phyloP scores from a whole-genome alignment of 2,888 invertebrate genomes.

The Lissocephala sabroskyi region DNA sequence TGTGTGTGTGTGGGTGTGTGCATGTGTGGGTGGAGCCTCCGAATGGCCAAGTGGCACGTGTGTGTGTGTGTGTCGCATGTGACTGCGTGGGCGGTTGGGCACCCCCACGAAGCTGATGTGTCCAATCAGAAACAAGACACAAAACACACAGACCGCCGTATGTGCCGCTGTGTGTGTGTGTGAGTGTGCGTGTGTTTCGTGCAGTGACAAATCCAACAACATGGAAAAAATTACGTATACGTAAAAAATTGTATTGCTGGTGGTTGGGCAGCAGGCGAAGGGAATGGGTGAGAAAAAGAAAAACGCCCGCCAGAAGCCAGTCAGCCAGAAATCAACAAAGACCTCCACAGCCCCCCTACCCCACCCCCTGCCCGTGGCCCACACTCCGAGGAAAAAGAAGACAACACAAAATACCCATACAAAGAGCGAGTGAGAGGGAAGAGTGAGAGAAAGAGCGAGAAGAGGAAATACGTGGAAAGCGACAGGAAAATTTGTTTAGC shows the following conservation, averaged over 20 bases:
- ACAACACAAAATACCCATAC: background rate
- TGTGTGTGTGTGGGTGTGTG: conserved; percentile 7
- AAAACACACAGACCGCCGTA: conserved; percentile 11
- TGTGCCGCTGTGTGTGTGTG: background rate
- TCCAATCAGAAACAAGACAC: conserved; percentile 55
- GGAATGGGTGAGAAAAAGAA: background rate
- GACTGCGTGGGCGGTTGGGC: conserved; percentile 22
- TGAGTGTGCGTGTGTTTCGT: conserved; percentile 2
- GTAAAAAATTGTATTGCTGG: conserved; percentile 4
- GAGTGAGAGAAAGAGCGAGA: too few species aligned
- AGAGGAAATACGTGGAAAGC: too few species aligned
- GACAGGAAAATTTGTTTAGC: conserved; percentile 22
- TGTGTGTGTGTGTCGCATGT: conserved; percentile 29
- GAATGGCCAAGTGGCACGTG: conserved; percentile 6
- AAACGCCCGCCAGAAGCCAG: conserved; percentile 18
- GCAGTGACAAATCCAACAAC: conserved; percentile 26
- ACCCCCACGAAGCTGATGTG: conserved; percentile 30
- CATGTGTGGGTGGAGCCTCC: conserved; percentile 19
- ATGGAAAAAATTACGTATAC: conserved; percentile 8
- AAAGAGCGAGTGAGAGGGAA: background rate
- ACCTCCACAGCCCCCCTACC: conserved; percentile 35
- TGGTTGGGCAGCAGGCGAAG: background rate
- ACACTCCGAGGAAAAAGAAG: background rate
- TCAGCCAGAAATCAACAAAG: conserved; percentile 54
- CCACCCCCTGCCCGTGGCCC: too few species aligned